Conservation (phyloP, 2,888 invertebrate genomes). For the Resseliella maxima region DNA sequence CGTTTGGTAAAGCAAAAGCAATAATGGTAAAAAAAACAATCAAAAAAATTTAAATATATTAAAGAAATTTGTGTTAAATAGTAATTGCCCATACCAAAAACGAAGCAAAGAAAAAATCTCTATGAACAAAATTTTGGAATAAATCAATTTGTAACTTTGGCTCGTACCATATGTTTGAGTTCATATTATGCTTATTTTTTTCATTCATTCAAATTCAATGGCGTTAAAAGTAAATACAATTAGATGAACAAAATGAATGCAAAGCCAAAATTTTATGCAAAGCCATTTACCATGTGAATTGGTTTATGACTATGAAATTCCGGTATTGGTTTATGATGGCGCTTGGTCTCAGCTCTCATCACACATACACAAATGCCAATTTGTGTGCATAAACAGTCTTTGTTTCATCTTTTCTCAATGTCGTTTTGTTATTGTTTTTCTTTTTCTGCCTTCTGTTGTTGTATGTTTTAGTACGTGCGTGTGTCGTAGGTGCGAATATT, state of each 20-base stretch:
- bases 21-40: too few relatives aligned
- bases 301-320: slow-evolving; percentile 42
- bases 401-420: slow-evolving; percentile 34
- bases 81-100: too few relatives aligned
- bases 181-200: too few relatives aligned
- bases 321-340: not conserved
- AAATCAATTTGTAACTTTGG: not conserved
- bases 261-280: not conserved
- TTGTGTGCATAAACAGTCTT: not conserved
- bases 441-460: not conserved
- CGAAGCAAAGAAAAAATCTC: not conserved
- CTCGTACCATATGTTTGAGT: slow-evolving; percentile 28
- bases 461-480: slow-evolving; percentile 39
- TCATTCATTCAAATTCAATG: too few relatives aligned
- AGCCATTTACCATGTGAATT: slow-evolving; percentile 6
- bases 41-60: not conserved
- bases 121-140: not conserved
- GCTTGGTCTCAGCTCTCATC: not conserved
- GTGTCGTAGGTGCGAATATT: not conserved
- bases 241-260: slow-evolving; percentile 13
- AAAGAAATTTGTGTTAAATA: slow-evolving; percentile 11
- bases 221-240: slow-evolving; percentile 46
- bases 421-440: slow-evolving; percentile 21
- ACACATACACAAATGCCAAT: slow-evolving; percentile 21
- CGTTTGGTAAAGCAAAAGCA: too few relatives aligned